Conservation (phyloP, 2,797 vertebrate genomes). For the Peromyscus attwateri region DNA sequence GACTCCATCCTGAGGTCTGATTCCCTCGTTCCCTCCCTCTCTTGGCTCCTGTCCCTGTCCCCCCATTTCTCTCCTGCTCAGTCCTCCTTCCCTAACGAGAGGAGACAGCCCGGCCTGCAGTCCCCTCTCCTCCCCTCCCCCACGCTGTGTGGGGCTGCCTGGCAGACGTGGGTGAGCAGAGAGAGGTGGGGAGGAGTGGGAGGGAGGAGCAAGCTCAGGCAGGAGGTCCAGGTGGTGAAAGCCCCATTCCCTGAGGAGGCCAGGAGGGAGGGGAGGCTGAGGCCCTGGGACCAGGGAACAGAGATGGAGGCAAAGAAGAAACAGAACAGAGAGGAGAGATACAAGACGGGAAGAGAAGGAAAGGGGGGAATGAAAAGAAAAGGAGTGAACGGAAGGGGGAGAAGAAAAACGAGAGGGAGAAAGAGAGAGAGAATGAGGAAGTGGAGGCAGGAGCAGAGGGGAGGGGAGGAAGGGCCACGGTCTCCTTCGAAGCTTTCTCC, state of each 20-base stretch:
- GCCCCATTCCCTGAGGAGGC: neutral
- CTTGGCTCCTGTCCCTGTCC: neutral
- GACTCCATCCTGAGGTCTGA: neutral
- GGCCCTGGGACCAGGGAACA: neutral
- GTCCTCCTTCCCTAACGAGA: slow-evolving; percentile 55
- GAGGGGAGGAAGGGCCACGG: neutral
- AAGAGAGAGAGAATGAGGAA: neutral
- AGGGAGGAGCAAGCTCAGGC: neutral
- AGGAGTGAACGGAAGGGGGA: accelerated
- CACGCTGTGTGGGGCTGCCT: slow-evolving; percentile 27
- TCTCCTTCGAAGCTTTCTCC: neutral
- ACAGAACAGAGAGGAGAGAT: neutral
- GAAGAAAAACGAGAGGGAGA: neutral
- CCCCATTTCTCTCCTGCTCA: slow-evolving; percentile 1
- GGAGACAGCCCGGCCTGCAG: slow-evolving; percentile 64
- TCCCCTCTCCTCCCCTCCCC: slow-evolving; percentile 57
- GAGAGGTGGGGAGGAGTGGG: neutral
- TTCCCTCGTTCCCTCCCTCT: neutral
- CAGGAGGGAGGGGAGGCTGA: neutral
- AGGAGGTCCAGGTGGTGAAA: neutral
- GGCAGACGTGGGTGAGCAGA: neutral
- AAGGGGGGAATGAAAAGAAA: neutral
- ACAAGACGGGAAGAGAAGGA: neutral
- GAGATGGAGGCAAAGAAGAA: neutral
- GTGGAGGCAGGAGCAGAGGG: neutral